Evolutionary conservation across 2,797 vertebrate genomes (phyloP), one percentile per base, ranked within the genome.

Genomic region (Nasua narica): DNA sequence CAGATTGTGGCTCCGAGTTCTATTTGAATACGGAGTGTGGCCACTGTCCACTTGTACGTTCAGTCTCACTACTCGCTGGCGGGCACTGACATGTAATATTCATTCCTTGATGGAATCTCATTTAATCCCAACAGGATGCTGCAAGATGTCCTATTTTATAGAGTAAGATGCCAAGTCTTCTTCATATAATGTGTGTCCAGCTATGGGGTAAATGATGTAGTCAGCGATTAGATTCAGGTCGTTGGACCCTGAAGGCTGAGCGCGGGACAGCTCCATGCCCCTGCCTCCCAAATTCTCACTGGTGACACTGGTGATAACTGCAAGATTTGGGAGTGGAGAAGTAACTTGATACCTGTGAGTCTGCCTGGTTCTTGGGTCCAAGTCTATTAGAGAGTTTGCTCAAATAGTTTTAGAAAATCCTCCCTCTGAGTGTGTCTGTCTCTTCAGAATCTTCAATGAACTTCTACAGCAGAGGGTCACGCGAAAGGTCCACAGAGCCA

Each of bases 101-200:
- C 21, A 62, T 62, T 40, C 11, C 10, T 27, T 46, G 15, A 29
- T 54, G 67, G 79, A 56, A n/a, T 82, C 40, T 46, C 16, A 7
- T 13, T 12, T 16, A 43, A 35, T 14, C 25, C 12, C 35, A 2
- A 4, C 13, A 65, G 16, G n/a, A 90, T 54, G 62, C 32, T 76
- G 7, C 19, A 29, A 43, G 32, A 43, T 37, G 29, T n/a, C 7
- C n/a, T 50, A 0, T 54, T 78, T 43, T 29, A 46, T 23, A 56
- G 25, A 82, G 21, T 18, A 74, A 56, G 65, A 29, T 54, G 29
- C 29, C 2, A 6, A 46, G 65, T 23, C 13, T 35, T 46, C 23
- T 78, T 74, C 13, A 21, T 1, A 5, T 1, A 15, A 4, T 0
- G 7, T 0, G 7, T 1, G 16, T 21, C 72, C 3, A 25, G 18